These are phyloP conservation scores for Clamator glandarius DNA, from an alignment of 2,797 vertebrate genomes.

Conservation along the genomic window DNA sequence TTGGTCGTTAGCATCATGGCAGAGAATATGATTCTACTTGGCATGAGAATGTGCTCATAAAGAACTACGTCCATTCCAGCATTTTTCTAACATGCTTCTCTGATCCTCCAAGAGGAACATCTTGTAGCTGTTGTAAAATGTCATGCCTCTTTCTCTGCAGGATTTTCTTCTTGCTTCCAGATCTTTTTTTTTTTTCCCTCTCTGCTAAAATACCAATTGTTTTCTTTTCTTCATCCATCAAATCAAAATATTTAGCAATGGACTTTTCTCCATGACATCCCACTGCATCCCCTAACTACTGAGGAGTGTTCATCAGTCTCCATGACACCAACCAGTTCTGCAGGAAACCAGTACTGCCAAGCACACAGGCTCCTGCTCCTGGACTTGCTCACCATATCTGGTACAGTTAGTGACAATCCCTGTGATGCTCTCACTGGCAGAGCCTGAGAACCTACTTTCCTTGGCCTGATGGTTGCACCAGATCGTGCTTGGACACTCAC, in stretches of 20 bases:
- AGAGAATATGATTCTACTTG: neutral
- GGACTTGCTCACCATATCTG: neutral
- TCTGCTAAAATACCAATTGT: slow-evolving; percentile 53
- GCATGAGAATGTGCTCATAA: slow-evolving; percentile 18
- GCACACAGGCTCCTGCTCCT: neutral
- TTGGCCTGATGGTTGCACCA: neutral
- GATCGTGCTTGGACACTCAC: neutral
- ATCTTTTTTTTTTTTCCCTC: neutral
- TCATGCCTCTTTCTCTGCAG: slow-evolving; percentile 31
- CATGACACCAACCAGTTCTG: slow-evolving; percentile 43
- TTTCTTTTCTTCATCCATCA: slow-evolving; percentile 54
- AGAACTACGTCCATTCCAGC: slow-evolving; percentile 43
- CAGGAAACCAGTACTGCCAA: slow-evolving; percentile 10
- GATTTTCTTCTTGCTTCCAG: slow-evolving; percentile 54
- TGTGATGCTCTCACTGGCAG: neutral
- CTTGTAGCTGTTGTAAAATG: slow-evolving; percentile 27
- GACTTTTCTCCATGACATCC: slow-evolving; percentile 32
- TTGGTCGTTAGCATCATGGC: neutral
- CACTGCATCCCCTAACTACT: slow-evolving; percentile 18
- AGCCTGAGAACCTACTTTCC: neutral
- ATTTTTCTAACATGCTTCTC: slow-evolving; percentile 54
- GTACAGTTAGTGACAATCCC: slow-evolving; percentile 6
- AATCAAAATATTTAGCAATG: slow-evolving; percentile 65
- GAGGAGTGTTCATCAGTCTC: neutral
- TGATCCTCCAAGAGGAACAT: slow-evolving; percentile 61